Evolutionary conservation across 2,888 invertebrate species (phyloP).

Genomic region (Coenonympha glycerion): DNA sequence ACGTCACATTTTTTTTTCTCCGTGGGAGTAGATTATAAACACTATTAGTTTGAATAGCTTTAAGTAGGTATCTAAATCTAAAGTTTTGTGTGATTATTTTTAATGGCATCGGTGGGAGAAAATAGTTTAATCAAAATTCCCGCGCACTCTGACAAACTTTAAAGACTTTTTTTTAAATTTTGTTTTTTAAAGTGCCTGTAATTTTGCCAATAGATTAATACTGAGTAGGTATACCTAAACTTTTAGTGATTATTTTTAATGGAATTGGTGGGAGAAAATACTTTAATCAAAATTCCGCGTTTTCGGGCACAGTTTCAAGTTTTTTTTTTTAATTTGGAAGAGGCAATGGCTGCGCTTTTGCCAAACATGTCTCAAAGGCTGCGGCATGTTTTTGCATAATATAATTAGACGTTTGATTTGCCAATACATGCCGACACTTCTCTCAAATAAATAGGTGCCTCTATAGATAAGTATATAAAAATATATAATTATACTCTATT

Average conservation of each 20-base stretch:
- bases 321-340: conserved; percentile 7
- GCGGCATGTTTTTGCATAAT: conserved; percentile 18
- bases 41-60: conserved; percentile 25
- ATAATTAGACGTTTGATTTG: conserved; percentile 20
- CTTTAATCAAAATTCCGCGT: background rate
- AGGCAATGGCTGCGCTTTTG: conserved; percentile 4
- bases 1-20: conserved; percentile 42
- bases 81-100: conserved; percentile 31
- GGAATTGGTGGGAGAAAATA: conserved; percentile 40
- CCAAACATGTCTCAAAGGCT: conserved; percentile 5
- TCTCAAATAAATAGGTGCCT: background rate
- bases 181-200: background rate
- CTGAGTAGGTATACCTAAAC: background rate
- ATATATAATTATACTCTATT: too few species aligned
- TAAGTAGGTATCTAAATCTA: too few species aligned
- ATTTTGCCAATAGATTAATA: background rate
- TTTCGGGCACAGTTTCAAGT: conserved; percentile 10
- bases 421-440: conserved; percentile 21
- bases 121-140: conserved; percentile 7
- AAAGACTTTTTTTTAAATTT: conserved; percentile 4
- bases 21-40: conserved; percentile 54
- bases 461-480: conserved; percentile 9
- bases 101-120: conserved; percentile 49
- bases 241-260: conserved; percentile 40
- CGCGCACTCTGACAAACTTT: conserved; percentile 5